Conservation (phyloP, 2,113 vertebrate species). For the Myrmecophaga tridactyla region DNA sequence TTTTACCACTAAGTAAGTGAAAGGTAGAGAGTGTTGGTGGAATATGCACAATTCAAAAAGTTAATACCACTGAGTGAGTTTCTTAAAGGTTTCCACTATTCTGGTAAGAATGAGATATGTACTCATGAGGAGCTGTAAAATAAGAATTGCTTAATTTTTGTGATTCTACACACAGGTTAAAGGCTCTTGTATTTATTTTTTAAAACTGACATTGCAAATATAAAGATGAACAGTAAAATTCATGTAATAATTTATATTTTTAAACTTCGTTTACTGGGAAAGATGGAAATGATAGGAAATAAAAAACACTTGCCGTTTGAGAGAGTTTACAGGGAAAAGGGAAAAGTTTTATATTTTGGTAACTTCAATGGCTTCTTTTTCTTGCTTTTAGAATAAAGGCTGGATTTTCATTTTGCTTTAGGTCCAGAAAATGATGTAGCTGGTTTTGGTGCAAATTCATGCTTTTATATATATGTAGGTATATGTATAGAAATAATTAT, state of each 20-base stretch:
- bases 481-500: too few species aligned
- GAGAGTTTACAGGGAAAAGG: not conserved
- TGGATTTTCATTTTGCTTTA: not conserved
- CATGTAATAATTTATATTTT: not conserved
- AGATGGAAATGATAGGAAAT: not conserved
- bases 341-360: not conserved
- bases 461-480: not conserved
- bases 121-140: not conserved
- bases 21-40: too few species aligned
- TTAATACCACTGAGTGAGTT: too few species aligned
- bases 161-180: not conserved
- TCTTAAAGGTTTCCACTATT: not conserved
- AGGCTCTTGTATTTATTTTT: not conserved
- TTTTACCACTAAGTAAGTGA: too few species aligned
- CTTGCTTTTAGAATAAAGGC: too few species aligned
- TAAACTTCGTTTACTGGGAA: not conserved
- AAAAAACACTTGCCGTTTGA: not conserved
- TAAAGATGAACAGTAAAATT: not conserved
- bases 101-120: too few species aligned
- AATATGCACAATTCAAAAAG: too few species aligned
- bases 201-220: not conserved
- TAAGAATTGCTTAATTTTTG: not conserved
- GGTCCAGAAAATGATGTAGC: not conserved
- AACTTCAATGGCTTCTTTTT: not conserved
- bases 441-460: not conserved